A percentile compares a stretch with the other conserved stretches of the same genome.
Conservation (phyloP, 2,797 vertebrate species). For the Perodicticus potto region DNA sequence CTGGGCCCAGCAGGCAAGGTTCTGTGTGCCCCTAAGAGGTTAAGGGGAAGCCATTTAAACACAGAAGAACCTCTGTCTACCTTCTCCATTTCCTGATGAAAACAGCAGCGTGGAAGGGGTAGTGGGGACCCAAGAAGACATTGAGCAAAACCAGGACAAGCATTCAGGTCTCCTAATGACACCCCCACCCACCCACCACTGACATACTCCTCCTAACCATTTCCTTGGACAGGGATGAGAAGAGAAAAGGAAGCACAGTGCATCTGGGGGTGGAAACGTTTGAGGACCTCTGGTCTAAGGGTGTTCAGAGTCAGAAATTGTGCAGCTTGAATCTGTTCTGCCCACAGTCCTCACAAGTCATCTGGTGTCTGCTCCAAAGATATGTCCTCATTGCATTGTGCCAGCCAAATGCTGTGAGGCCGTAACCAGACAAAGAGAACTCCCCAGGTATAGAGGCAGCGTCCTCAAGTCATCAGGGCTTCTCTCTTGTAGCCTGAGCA, state of each 20-base stretch:
- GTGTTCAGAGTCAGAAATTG: constrained; percentile 30
- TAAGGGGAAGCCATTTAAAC: background rate
- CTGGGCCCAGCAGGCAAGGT: background rate
- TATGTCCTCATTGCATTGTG: background rate
- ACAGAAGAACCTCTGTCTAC: background rate
- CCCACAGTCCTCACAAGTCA: background rate
- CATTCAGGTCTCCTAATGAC: background rate
- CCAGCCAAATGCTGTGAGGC: background rate
- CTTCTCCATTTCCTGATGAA: background rate
- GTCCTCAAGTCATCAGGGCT: background rate
- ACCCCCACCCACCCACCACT: background rate
- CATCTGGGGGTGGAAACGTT: background rate
- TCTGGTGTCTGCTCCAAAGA: background rate
- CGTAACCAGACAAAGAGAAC: background rate
- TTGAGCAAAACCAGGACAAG: background rate
- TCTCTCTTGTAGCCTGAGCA: background rate
- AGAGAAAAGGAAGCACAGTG: background rate
- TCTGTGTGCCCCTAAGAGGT: background rate
- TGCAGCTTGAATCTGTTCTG: background rate
- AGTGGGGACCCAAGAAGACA: rapidly evolving
- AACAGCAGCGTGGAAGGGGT: background rate
- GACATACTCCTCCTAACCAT: background rate
- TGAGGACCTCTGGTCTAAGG: background rate
- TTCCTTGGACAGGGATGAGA: background rate
- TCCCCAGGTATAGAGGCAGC: background rate